phyloP scores from a whole-genome alignment of 2,113 vertebrate species.

The Scomber scombrus region DNA sequence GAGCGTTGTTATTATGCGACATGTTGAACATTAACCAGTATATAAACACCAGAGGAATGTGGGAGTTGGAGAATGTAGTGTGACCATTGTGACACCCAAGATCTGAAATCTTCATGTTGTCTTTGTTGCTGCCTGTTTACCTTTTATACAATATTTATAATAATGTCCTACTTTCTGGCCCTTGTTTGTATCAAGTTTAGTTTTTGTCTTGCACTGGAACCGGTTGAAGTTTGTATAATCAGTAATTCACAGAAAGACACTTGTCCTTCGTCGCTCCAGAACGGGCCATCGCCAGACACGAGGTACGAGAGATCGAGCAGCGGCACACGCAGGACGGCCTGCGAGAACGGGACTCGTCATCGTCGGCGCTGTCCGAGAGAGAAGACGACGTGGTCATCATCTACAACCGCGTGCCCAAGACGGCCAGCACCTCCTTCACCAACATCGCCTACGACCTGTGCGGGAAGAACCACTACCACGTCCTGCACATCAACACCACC shows the following conservation, averaged over 20 bases:
- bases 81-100: neutral
- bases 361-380: slow-evolving; percentile 66
- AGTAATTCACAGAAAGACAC: neutral
- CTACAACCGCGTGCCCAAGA: slow-evolving; percentile 99
- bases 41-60: neutral
- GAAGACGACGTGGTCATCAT: slow-evolving; percentile 95
- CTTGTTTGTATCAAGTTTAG: neutral
- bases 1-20: neutral
- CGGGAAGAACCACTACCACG: slow-evolving; percentile 94
- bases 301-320: slow-evolving; percentile 97
- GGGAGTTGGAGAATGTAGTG: neutral
- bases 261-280: slow-evolving; percentile 80
- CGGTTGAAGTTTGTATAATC: neutral
- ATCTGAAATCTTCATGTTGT: neutral
- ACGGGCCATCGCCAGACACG: slow-evolving; percentile 95
- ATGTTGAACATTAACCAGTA: neutral
- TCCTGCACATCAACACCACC: slow-evolving; percentile 99
- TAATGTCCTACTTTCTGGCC: neutral
- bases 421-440: slow-evolving; percentile 99
- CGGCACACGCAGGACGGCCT: slow-evolving; percentile 92
- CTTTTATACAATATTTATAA: neutral
- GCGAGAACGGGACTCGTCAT: slow-evolving; percentile 79
- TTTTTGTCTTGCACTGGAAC: no score
- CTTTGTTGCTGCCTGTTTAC: neutral
- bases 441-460: slow-evolving; percentile 93